These are phyloP conservation scores for Adelges cooleyi DNA, from an alignment of 1,140 invertebrate genomes.

Conservation along the genomic window DNA sequence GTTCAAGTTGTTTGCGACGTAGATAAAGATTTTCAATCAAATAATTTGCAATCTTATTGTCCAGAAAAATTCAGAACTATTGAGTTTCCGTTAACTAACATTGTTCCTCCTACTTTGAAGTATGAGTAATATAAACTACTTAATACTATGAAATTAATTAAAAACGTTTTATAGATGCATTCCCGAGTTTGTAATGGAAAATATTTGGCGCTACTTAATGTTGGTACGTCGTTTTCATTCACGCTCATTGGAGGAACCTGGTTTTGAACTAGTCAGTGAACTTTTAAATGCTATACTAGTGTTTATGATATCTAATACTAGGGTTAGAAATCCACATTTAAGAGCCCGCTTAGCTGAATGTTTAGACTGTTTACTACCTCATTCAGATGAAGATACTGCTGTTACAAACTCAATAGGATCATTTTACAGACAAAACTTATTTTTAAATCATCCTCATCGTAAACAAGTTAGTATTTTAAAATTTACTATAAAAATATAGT, in stretches of 20 bases:
- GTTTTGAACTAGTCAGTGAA: conserved; percentile 49
- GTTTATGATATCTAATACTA: conserved; percentile 48
- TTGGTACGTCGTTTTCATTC: conserved; percentile 55
- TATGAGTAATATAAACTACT: conserved; percentile 46
- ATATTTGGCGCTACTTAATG: conserved; percentile 66
- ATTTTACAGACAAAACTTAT: conserved; percentile 38
- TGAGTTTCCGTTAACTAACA: conserved; percentile 52
- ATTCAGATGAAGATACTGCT: conserved; percentile 46
- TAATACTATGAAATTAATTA: conserved; percentile 7
- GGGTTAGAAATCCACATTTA: conserved; percentile 86
- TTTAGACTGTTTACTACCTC: conserved; percentile 68
- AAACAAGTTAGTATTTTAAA: conserved; percentile 5
- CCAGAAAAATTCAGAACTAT: conserved; percentile 45
- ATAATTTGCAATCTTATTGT: conserved; percentile 40
- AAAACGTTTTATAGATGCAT: conserved; percentile 50
- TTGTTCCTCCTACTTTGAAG: conserved; percentile 51
- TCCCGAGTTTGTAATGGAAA: conserved; percentile 84
- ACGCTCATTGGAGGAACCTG: conserved; percentile 48
- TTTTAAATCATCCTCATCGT: conserved; percentile 30
- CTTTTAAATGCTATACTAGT: conserved; percentile 58
- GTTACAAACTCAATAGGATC: conserved; percentile 41
- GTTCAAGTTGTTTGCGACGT: conserved; percentile 52
- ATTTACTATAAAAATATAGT: no score
- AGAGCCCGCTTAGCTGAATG: conserved; percentile 80
- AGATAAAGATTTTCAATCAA: conserved; percentile 20